These are phyloP conservation scores for Clarias laeviceps DNA, from an alignment of 2,797 vertebrate genomes.

Conservation along the genomic window DNA sequence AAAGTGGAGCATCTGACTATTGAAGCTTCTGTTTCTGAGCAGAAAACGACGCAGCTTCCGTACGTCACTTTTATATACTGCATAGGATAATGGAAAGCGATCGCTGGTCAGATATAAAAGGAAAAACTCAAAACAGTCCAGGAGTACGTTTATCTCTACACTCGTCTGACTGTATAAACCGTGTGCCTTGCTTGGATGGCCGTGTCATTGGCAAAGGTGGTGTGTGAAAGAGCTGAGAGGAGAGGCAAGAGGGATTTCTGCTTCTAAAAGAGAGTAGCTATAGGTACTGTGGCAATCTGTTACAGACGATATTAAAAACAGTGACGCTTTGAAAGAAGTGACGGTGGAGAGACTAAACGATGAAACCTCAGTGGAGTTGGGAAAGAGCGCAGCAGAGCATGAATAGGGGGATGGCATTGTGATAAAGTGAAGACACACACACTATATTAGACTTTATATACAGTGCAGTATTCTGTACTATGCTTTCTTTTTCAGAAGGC, in stretches of 20 bases:
- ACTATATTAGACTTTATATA: not conserved
- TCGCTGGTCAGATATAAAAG: not conserved
- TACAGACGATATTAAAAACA: not conserved
- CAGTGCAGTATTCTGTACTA: not conserved
- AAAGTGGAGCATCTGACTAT: not conserved
- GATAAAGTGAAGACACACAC: slow-evolving; percentile 16
- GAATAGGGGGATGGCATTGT: slow-evolving; percentile 20
- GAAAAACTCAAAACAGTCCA: not conserved
- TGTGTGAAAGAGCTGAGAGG: not conserved
- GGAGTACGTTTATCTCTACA: not conserved
- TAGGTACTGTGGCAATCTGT: not conserved
- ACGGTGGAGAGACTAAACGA: slow-evolving; percentile 8
- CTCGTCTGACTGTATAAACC: not conserved
- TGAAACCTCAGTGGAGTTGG: slow-evolving; percentile 13
- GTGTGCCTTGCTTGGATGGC: not conserved
- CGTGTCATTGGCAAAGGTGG: slow-evolving; percentile 2
- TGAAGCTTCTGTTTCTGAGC: not conserved
- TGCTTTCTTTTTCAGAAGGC: not conserved
- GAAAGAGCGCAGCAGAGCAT: slow-evolving; percentile 12
- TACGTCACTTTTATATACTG: not conserved
- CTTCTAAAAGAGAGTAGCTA: not conserved
- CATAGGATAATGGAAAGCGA: not conserved
- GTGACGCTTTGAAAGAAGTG: not conserved
- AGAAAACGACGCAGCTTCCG: not conserved
- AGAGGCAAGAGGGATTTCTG: not conserved